Conservation (phyloP, 2,797 vertebrate species). For the Gorsachius magnificus region DNA sequence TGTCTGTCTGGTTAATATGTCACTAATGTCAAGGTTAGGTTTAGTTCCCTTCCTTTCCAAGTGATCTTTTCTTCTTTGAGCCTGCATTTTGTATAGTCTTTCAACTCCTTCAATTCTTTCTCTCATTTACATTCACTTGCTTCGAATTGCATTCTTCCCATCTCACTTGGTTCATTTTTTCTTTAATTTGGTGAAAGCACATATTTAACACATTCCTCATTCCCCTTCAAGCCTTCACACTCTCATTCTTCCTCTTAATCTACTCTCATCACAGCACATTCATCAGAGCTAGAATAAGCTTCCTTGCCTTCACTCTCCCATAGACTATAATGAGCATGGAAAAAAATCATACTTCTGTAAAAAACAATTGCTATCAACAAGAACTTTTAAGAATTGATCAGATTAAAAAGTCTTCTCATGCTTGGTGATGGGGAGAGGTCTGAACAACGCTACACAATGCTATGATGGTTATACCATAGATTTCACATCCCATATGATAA, state of each 20-base stretch:
- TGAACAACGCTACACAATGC: background rate
- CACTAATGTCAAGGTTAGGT: background rate
- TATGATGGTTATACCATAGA: background rate
- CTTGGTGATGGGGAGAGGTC: background rate
- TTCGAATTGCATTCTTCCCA: background rate
- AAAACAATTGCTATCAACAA: background rate
- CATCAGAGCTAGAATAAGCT: background rate
- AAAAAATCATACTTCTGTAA: background rate
- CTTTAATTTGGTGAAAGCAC: background rate
- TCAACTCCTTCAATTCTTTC: background rate
- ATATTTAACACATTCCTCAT: background rate
- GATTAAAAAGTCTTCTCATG: background rate
- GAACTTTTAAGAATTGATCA: background rate
- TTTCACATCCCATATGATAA: background rate
- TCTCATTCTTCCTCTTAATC: background rate
- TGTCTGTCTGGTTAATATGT: conserved; percentile 33
- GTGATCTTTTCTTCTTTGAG: background rate
- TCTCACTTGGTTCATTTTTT: background rate
- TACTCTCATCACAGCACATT: background rate
- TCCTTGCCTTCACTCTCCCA: background rate
- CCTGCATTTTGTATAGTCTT: background rate
- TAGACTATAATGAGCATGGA: background rate
- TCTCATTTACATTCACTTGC: background rate
- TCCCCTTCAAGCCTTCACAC: background rate
- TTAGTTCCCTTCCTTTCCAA: background rate